Conservation (phyloP, 2,113 vertebrate species). For the Aplodontia rufa region DNA sequence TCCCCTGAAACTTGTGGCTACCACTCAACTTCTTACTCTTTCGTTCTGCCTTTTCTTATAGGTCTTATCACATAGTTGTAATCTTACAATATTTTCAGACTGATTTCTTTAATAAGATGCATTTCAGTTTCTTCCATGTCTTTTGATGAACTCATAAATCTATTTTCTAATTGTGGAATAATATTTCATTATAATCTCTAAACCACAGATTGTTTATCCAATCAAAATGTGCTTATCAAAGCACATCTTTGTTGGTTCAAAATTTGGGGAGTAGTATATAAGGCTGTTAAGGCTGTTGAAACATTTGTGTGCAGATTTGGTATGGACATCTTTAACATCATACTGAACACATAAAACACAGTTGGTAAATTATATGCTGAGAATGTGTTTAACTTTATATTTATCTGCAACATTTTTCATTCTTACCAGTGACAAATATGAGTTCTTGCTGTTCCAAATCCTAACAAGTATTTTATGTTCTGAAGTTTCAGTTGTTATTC, state of each 20-base stretch:
- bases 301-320: background rate
- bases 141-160: background rate
- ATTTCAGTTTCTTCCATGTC: background rate
- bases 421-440: background rate
- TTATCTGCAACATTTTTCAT: background rate
- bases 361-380: background rate
- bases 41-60: background rate
- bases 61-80: background rate
- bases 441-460: background rate
- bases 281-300: background rate
- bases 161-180: background rate
- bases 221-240: background rate
- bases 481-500: background rate
- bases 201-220: background rate
- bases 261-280: background rate
- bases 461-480: background rate
- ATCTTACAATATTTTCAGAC: background rate
- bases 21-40: background rate
- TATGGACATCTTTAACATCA: background rate
- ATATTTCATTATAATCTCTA: background rate
- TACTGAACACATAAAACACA: background rate
- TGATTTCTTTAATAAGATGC: background rate
- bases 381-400: background rate
- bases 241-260: background rate
- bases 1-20: background rate